Evolutionary conservation across 1,140 invertebrate species (phyloP).

Genomic region (Zaprionus camerounensis): DNA sequence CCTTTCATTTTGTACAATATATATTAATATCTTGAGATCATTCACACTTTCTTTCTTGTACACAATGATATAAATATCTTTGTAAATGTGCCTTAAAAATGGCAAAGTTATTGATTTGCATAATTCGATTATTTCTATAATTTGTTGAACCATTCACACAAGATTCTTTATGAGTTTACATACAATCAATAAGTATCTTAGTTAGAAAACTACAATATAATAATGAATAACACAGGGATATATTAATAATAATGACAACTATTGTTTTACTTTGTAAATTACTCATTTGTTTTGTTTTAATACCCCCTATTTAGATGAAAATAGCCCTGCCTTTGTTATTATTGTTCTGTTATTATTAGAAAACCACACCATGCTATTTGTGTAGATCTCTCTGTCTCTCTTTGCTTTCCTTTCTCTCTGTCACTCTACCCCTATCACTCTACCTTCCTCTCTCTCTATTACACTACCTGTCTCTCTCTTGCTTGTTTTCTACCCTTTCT

Average conservation of each 20-base stretch:
- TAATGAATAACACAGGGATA: neutral
- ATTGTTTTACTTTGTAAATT: neutral
- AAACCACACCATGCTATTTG: neutral
- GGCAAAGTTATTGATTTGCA: no score
- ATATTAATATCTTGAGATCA: no score
- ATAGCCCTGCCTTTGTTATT: neutral
- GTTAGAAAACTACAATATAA: neutral
- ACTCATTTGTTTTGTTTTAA: neutral
- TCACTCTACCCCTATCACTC: neutral
- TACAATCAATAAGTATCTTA: no score
- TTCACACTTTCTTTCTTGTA: no score
- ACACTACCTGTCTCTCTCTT: no score
- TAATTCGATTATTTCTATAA: no score
- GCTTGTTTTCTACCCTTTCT: no score
- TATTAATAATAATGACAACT: neutral
- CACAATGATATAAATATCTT: no score
- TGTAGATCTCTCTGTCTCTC: neutral
- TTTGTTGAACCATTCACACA: no score
- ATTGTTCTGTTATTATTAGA: neutral
- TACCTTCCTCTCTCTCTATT: neutral
- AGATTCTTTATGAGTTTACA: no score
- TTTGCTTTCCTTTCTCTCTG: neutral
- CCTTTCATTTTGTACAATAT: no score
- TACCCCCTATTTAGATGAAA: neutral
- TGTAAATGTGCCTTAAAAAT: no score